A percentile compares a stretch with the other conserved stretches of the same genome.
These are phyloP conservation scores for Nipponia nippon DNA, from an alignment of 2,113 vertebrate genomes.

Conservation along the genomic window DNA sequence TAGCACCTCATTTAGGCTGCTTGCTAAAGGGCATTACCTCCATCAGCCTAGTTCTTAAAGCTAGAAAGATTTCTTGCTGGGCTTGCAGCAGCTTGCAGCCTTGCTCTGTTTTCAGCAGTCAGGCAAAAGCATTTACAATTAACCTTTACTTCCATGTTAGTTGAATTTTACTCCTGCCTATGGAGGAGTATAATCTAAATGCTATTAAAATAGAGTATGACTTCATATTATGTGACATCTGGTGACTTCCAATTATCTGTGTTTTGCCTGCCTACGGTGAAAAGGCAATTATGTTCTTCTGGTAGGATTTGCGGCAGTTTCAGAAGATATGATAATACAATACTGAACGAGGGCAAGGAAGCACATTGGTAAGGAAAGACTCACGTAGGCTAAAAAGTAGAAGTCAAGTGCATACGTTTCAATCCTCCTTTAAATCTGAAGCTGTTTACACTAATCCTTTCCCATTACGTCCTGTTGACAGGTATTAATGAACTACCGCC, in stretches of 20 bases:
- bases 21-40: slow-evolving; percentile 65
- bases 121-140: slow-evolving; percentile 66
- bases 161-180: slow-evolving; percentile 63
- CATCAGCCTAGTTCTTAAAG: slow-evolving; percentile 75
- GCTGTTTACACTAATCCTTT: slow-evolving; percentile 22
- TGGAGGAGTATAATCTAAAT: slow-evolving; percentile 57
- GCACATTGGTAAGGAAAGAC: not conserved
- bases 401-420: not conserved
- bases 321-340: slow-evolving; percentile 15
- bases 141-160: slow-evolving; percentile 58
- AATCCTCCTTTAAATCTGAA: not conserved
- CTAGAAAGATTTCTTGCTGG: slow-evolving; percentile 71
- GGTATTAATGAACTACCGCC: not conserved
- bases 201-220: slow-evolving; percentile 66
- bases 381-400: not conserved
- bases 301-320: slow-evolving; percentile 51
- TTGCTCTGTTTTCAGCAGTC: slow-evolving; percentile 75
- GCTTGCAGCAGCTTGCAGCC: slow-evolving; percentile 69
- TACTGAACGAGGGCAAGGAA: slow-evolving; percentile 12
- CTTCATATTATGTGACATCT: slow-evolving; percentile 67
- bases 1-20: slow-evolving; percentile 47
- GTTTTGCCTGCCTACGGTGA: slow-evolving; percentile 57
- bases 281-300: slow-evolving; percentile 58
- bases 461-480: not conserved
- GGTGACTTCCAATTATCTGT: slow-evolving; percentile 61